Conservation (phyloP, 2,797 vertebrate species). For the Megaceryle alcyon region DNA sequence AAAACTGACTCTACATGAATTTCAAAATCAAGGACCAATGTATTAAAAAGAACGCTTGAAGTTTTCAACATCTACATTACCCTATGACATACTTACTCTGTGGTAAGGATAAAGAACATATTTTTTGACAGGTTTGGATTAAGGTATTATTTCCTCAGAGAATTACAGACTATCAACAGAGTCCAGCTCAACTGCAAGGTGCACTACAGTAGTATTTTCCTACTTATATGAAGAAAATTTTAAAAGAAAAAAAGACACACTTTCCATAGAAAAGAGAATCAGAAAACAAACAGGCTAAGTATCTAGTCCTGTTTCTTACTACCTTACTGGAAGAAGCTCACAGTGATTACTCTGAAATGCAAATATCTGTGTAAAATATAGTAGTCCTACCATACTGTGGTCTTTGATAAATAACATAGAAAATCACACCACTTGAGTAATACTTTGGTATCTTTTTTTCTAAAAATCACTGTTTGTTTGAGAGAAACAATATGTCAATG, state of each 20-base stretch:
- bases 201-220: background rate
- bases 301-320: background rate
- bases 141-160: background rate
- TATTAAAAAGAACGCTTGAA: background rate
- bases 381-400: background rate
- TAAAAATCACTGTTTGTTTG: background rate
- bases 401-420: background rate
- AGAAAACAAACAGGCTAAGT: background rate
- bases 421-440: background rate
- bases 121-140: background rate
- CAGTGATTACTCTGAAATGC: background rate
- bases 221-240: background rate
- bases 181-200: background rate
- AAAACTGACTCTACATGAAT: background rate
- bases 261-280: background rate
- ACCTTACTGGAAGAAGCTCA: background rate
- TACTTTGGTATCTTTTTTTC: background rate
- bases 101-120: background rate
- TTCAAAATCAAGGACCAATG: background rate
- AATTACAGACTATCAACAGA: background rate
- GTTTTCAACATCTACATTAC: background rate
- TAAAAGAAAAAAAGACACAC: background rate
- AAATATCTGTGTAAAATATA: background rate
- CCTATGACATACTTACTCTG: background rate
- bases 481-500: background rate